Evolutionary conservation across 2,797 vertebrate genomes (phyloP).

Genomic region (Microchirus variegatus): DNA sequence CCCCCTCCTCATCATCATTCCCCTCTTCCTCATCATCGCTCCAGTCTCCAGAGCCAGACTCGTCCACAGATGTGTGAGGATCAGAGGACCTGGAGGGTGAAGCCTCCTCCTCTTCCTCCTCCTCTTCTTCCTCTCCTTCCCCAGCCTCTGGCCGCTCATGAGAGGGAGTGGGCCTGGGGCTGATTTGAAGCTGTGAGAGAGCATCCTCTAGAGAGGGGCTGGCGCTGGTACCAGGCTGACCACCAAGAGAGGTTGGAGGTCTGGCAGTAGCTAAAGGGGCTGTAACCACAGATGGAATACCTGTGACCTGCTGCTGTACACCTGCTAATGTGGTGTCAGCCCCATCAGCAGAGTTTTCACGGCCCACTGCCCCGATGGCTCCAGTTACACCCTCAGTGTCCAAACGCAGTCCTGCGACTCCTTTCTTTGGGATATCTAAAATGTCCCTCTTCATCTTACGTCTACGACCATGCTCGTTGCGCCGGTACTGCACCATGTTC

Average conservation of each 20-base stretch:
- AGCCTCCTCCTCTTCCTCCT: constrained; percentile 76
- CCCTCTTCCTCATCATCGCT: constrained; percentile 85
- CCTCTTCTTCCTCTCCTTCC: constrained; percentile 90
- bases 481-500: constrained; percentile 99
- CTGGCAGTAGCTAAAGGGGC: constrained; percentile 76
- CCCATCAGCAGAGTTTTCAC: constrained; percentile 94
- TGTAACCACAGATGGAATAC: constrained; percentile 48
- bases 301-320: constrained; percentile 72
- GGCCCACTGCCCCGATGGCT: constrained; percentile 73
- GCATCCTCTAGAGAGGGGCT: constrained; percentile 84
- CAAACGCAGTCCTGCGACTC: constrained; percentile 95
- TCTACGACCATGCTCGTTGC: constrained; percentile 96
- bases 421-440: constrained; percentile 97
- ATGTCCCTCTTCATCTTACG: constrained; percentile 97
- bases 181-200: constrained; percentile 89
- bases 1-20: constrained; percentile 71
- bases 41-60: constrained; percentile 90
- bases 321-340: constrained; percentile 83
- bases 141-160: constrained; percentile 83
- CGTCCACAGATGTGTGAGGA: constrained; percentile 86
- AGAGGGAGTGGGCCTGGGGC: constrained; percentile 75
- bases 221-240: constrained; percentile 82
- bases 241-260: constrained; percentile 85
- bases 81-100: constrained; percentile 83
- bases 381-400: constrained; percentile 75